These are phyloP conservation scores for Vireo altiloquus DNA, from an alignment of 2,113 vertebrate species.

Conservation along the genomic window DNA sequence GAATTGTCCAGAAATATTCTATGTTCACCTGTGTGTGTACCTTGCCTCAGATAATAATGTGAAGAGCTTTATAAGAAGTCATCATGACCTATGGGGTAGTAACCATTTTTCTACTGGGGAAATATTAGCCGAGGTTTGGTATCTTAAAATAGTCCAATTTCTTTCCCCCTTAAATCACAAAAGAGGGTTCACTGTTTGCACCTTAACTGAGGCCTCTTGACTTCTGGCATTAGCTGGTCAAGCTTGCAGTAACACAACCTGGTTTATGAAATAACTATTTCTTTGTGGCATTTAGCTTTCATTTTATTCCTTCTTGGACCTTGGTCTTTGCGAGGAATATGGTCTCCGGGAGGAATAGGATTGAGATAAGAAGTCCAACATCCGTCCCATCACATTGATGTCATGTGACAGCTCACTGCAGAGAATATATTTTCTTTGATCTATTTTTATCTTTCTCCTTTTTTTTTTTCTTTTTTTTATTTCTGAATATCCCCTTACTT, in stretches of 20 bases:
- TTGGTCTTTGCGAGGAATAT: background rate
- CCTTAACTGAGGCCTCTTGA: background rate
- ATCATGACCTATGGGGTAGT: background rate
- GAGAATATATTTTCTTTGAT: background rate
- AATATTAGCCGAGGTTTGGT: background rate
- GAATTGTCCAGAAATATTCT: background rate
- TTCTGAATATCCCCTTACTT: background rate
- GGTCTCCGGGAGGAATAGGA: background rate
- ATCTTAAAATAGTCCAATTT: background rate
- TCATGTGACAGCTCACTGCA: background rate
- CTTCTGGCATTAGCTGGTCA: background rate
- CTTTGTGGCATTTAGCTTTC: background rate
- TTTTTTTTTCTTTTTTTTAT: background rate
- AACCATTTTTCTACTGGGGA: background rate
- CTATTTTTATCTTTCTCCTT: background rate
- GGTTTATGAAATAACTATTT: background rate
- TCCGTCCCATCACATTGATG: background rate
- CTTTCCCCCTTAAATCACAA: background rate
- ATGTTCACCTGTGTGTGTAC: background rate
- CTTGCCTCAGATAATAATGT: background rate
- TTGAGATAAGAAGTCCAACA: background rate
- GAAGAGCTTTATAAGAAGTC: background rate
- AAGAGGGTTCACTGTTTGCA: background rate
- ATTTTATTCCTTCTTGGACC: background rate
- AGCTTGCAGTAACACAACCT: background rate